Conservation (phyloP, 2,113 vertebrate genomes). For the Herpetotheres cachinnans region DNA sequence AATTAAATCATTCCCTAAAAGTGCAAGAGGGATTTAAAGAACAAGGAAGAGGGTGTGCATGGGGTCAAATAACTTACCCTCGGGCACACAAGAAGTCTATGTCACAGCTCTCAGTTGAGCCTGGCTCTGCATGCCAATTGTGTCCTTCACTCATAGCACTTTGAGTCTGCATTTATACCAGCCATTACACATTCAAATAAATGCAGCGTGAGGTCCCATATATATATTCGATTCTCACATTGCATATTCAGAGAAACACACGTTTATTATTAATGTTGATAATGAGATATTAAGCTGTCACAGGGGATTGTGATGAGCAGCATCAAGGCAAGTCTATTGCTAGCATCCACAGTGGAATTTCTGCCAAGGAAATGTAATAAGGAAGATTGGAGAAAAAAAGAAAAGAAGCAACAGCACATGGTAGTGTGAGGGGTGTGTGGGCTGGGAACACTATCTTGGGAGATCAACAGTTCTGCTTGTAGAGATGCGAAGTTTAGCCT, state of each 20-base stretch:
- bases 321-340: slow-evolving; percentile 28
- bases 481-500: slow-evolving; percentile 32
- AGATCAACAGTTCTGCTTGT: slow-evolving; percentile 31
- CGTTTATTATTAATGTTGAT: slow-evolving; percentile 39
- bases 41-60: neutral
- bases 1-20: neutral
- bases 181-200: neutral
- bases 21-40: neutral
- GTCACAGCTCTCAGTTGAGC: neutral
- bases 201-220: neutral
- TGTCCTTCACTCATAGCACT: neutral
- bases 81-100: neutral
- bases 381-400: neutral
- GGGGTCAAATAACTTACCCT: neutral
- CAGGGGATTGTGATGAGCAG: neutral
- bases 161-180: neutral
- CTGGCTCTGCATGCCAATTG: neutral
- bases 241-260: slow-evolving; percentile 28
- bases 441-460: slow-evolving; percentile 33
- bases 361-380: slow-evolving; percentile 24
- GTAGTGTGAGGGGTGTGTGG: slow-evolving; percentile 9
- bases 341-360: slow-evolving; percentile 35
- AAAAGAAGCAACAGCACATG: neutral
- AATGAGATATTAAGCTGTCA: slow-evolving; percentile 62
- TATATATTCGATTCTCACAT: neutral